A percentile compares a stretch with the other conserved stretches of the same genome.
Evolutionary conservation across 2,113 vertebrate genomes (phyloP).

Genomic region (Malurus cyaneus): DNA sequence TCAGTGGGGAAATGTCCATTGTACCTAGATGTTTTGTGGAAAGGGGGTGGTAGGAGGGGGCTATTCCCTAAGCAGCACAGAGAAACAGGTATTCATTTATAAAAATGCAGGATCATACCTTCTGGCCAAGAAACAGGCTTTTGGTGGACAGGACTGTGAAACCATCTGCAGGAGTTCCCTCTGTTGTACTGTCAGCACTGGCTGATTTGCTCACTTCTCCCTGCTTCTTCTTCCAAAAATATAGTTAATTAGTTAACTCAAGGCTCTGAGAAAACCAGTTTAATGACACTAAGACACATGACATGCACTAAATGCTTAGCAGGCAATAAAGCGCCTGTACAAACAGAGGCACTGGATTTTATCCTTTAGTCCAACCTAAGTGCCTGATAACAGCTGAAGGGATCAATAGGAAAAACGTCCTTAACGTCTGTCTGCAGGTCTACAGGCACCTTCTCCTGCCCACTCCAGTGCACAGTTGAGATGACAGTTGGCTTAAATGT

Average conservation of each 20-base stretch:
- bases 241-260: slow-evolving; percentile 34
- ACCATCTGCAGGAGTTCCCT: slow-evolving; percentile 87
- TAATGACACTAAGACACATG: not conserved
- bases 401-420: not conserved
- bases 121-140: slow-evolving; percentile 98
- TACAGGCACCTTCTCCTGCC: not conserved
- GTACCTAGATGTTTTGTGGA: not conserved
- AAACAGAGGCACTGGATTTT: not conserved
- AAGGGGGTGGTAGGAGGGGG: not conserved
- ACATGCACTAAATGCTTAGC: not conserved
- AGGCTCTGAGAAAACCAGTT: not conserved
- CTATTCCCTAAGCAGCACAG: slow-evolving; percentile 1
- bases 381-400: not conserved
- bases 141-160: slow-evolving; percentile 97
- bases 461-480: rapidly evolving
- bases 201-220: slow-evolving; percentile 92
- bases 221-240: slow-evolving; percentile 85
- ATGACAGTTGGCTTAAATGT: not conserved
- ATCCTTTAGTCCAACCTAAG: not conserved
- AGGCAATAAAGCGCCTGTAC: not conserved
- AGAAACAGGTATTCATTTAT: not conserved
- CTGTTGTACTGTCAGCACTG: slow-evolving; percentile 93
- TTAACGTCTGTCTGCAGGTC: not conserved
- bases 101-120: slow-evolving; percentile 80
- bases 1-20: slow-evolving; percentile 9